Evolutionary conservation across 2,113 vertebrate species (phyloP), one percentile per base, ranked within the genome.

Genomic region (Pagrus major): DNA sequence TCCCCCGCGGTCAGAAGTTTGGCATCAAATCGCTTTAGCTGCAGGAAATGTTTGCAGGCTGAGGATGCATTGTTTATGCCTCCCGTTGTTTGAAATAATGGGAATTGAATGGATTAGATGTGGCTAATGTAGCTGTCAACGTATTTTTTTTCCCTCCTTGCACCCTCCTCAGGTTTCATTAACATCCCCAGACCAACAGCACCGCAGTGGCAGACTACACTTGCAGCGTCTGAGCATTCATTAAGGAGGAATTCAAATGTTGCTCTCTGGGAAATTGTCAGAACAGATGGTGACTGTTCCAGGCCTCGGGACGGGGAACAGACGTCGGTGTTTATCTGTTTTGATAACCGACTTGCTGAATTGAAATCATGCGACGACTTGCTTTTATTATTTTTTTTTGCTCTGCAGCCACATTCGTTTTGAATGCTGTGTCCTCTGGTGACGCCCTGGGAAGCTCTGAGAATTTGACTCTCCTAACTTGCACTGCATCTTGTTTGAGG

Each of bases 161-260:
- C 64, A 39, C 18, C 66, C 47, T 75, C 72, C 60, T 68, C 81
- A 66, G 51, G 76, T 81, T 87, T 85, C 83, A 83, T 89, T 88
- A 84, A 73, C 72, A 68, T 58, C 85, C 75, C 33, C 47, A 15
- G 44, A 84, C 77, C 76, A 54, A 15, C n/a, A 39, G 81, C 83
- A 15, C 37, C 71, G 16, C 67, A 46, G 42, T 35, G 66, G 60
- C 71, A 66, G 63, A 18, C 71, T 71, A 46, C 31, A 55, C 68
- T 76, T 12, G 74, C 70, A n/a, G 55, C 58, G 66, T 51, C 25
- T 84, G 75, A 80, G 65, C 77, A 76, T 88, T 88, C 77, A 85
- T 90, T 80, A 84, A 83, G 55, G 49, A 25, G 60, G 56, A 41
- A 71, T 68, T 66, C 68, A 74, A 78, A 78, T 58, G 75, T 47